phyloP scores from a whole-genome alignment of 64 coral and sea anemone genomes.

The Montipora efflorescens region DNA sequence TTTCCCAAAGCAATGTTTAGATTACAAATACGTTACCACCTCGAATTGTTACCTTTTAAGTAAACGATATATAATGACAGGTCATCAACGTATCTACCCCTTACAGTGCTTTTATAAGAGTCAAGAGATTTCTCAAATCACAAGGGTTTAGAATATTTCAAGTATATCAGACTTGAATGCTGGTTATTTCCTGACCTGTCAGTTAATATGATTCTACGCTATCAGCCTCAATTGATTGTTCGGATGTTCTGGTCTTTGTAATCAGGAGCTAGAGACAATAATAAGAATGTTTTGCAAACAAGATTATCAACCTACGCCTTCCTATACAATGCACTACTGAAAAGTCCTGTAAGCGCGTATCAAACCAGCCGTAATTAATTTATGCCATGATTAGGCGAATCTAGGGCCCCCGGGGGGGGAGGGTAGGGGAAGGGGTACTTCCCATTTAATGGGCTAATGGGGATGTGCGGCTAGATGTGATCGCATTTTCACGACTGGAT shows the following conservation, averaged over 20 bases:
- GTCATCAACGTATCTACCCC: conserved; percentile 16
- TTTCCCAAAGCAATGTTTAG: not conserved
- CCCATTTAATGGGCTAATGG: too few relatives aligned
- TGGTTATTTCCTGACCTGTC: conserved; percentile 12
- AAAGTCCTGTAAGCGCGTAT: too few relatives aligned
- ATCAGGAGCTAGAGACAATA: not conserved
- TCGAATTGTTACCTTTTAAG: not conserved
- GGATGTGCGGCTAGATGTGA: too few relatives aligned
- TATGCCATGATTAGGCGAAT: too few relatives aligned
- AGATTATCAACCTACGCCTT: not conserved
- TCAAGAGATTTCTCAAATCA: not conserved
- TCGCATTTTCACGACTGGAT: too few relatives aligned
- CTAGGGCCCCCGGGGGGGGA: too few relatives aligned
- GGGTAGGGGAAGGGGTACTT: too few relatives aligned
- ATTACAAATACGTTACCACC: not conserved
- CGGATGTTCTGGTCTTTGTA: not conserved
- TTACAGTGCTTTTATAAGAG: not conserved
- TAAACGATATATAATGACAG: conserved; percentile 12
- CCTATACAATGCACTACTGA: not conserved
- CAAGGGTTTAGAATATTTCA: not conserved
- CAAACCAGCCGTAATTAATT: too few relatives aligned
- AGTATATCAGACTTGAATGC: not conserved
- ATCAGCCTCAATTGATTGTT: not conserved
- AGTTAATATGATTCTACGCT: not conserved
- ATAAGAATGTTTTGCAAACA: conserved; percentile 6